phyloP scores from a whole-genome alignment of 2,888 invertebrate species.

The Leptinotarsa peninsularis region DNA sequence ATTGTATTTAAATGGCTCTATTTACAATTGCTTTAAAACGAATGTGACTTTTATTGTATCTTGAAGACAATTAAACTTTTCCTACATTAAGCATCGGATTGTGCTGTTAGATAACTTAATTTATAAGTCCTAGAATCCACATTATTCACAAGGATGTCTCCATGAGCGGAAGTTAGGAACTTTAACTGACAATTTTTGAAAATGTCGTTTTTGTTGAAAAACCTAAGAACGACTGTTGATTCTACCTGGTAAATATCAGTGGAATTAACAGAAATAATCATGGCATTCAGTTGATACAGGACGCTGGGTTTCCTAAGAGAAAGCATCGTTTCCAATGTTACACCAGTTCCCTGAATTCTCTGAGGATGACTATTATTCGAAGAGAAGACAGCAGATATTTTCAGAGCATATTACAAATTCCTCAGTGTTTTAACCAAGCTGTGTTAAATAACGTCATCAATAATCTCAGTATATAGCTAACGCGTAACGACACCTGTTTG shows the following conservation, averaged over 20 bases:
- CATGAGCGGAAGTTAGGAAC: not conserved
- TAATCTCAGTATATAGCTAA: too few species aligned
- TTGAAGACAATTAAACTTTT: conserved; percentile 53
- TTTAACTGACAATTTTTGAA: not conserved
- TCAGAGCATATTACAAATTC: too few species aligned
- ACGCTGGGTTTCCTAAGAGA: too few species aligned
- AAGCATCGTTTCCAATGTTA: too few species aligned
- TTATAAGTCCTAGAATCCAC: conserved; percentile 54
- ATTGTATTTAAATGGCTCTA: conserved; percentile 44
- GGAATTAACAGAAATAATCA: too few species aligned
- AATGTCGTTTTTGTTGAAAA: not conserved
- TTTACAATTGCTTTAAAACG: conserved; percentile 46
- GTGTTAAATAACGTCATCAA: too few species aligned
- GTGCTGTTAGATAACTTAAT: conserved; percentile 54
- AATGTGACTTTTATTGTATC: conserved; percentile 52
- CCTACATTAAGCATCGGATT: conserved; percentile 50
- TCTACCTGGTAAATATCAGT: not conserved
- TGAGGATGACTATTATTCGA: too few species aligned
- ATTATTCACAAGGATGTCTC: conserved; percentile 44
- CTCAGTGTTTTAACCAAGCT: too few species aligned
- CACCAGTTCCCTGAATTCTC: too few species aligned
- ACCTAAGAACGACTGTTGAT: not conserved
- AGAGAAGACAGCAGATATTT: too few species aligned
- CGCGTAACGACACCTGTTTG: too few species aligned
- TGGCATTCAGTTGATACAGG: too few species aligned